A percentile compares a stretch with the other conserved stretches of the same genome.
Evolutionary conservation across 2,797 vertebrate species (phyloP).

Genomic region (Tamandua tetradactyla): DNA sequence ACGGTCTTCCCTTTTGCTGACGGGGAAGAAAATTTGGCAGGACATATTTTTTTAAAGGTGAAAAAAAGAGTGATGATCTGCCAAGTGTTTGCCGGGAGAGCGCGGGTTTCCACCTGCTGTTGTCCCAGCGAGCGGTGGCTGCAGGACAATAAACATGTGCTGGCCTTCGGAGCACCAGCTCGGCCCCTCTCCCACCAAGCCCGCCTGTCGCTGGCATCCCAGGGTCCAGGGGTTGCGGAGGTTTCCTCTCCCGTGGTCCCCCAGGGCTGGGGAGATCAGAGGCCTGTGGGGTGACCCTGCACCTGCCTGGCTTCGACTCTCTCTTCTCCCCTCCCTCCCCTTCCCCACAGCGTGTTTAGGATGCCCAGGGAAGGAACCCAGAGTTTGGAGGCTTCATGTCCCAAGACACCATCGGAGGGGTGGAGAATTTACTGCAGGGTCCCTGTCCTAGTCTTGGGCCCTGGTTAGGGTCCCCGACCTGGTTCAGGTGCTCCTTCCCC

Average conservation of each 20-base stretch:
- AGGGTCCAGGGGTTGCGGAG: not conserved
- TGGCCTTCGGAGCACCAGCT: not conserved
- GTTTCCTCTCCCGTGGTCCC: not conserved
- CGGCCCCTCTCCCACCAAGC: not conserved
- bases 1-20: not conserved
- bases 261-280: not conserved
- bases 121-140: not conserved
- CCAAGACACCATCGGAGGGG: not conserved
- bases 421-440: too few relatives aligned
- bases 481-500: not conserved
- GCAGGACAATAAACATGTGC: not conserved
- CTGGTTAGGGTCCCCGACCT: not conserved
- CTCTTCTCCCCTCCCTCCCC: too few relatives aligned
- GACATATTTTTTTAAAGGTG: not conserved
- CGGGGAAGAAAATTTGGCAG: not conserved
- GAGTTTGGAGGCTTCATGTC: accelerated
- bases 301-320: not conserved
- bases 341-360: not conserved
- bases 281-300: not conserved
- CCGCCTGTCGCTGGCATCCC: not conserved
- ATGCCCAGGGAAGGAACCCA: not conserved
- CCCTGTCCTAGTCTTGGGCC: not conserved
- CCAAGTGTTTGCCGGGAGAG: not conserved
- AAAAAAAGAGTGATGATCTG: not conserved
- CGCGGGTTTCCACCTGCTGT: not conserved